These are phyloP conservation scores for Athripsodes cinereus DNA, from an alignment of 2,888 invertebrate genomes.

Conservation along the genomic window DNA sequence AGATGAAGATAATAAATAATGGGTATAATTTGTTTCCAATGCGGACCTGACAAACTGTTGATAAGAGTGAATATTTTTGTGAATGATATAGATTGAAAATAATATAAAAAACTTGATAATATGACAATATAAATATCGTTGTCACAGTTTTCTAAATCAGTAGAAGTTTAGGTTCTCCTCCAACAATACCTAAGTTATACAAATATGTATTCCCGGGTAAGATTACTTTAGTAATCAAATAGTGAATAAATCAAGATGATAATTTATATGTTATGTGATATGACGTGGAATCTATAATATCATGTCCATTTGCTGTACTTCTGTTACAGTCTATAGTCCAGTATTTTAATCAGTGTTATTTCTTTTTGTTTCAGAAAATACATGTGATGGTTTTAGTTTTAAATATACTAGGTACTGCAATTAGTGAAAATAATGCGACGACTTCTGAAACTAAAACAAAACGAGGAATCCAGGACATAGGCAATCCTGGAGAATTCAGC, in stretches of 20 bases:
- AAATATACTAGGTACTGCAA: conserved; percentile 1
- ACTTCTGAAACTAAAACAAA: conserved; percentile 20
- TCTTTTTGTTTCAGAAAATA: conserved; percentile 16
- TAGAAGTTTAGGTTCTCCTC: conserved; percentile 18
- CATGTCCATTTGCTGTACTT: no score
- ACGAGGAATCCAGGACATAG: conserved; percentile 19
- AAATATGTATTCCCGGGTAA: conserved; percentile 24
- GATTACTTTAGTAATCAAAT: conserved; percentile 2
- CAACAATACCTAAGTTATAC: conserved; percentile 7
- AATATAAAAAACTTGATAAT: not conserved
- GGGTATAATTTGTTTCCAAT: no score
- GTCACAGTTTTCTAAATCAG: conserved; percentile 19
- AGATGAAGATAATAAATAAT: no score
- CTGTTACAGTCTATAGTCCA: no score
- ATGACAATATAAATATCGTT: conserved; percentile 23
- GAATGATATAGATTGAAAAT: not conserved
- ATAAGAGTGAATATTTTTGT: no score
- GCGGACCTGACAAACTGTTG: no score
- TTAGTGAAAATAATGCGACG: conserved; percentile 11
- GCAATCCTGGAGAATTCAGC: conserved; percentile 16
- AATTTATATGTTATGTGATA: no score
- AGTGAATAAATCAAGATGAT: no score
- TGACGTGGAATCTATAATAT: no score
- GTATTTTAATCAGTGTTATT: not conserved
- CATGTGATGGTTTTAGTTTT: conserved; percentile 8